Evolutionary conservation across 2,797 vertebrate genomes (phyloP).

Genomic region (Macroramphosus scolopax): DNA sequence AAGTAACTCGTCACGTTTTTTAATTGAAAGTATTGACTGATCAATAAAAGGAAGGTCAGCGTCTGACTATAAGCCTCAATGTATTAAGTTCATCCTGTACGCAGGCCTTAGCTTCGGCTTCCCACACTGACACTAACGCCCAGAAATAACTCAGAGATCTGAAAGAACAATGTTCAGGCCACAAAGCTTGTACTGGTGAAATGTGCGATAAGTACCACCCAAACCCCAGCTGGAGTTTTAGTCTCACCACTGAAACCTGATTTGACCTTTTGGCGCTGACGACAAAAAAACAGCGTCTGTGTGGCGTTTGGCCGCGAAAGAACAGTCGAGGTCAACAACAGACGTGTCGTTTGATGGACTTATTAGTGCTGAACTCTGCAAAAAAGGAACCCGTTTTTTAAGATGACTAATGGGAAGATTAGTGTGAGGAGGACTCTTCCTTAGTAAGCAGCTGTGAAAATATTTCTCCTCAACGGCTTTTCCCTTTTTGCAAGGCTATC

Average conservation of each 20-base stretch:
- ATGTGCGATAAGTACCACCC: constrained; percentile 49
- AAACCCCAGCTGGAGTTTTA: constrained; percentile 43
- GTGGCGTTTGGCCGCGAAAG: constrained; percentile 33
- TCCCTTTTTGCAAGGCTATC: constrained; percentile 26
- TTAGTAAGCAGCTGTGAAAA: constrained; percentile 55
- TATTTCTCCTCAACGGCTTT: constrained; percentile 36
- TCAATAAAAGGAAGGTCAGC: no score
- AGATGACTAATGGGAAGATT: constrained; percentile 44
- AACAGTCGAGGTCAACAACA: constrained; percentile 47
- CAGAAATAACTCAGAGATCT: constrained; percentile 9
- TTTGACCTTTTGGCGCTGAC: constrained; percentile 27
- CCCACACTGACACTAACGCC: constrained; percentile 19
- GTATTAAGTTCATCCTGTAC: constrained; percentile 10
- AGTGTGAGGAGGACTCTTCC: constrained; percentile 9
- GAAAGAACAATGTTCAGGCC: constrained; percentile 40
- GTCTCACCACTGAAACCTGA: constrained; percentile 36
- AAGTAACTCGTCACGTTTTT: no score
- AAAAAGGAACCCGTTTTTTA: constrained; percentile 39
- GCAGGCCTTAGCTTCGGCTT: constrained; percentile 15
- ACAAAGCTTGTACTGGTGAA: constrained; percentile 40
- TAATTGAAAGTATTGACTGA: no score
- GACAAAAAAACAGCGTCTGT: constrained; percentile 22
- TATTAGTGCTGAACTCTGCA: constrained; percentile 46
- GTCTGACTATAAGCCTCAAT: no score
- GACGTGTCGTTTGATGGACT: constrained; percentile 24